Conservation (phyloP, 92 coral and sea anemone species). For the Porites rus region DNA sequence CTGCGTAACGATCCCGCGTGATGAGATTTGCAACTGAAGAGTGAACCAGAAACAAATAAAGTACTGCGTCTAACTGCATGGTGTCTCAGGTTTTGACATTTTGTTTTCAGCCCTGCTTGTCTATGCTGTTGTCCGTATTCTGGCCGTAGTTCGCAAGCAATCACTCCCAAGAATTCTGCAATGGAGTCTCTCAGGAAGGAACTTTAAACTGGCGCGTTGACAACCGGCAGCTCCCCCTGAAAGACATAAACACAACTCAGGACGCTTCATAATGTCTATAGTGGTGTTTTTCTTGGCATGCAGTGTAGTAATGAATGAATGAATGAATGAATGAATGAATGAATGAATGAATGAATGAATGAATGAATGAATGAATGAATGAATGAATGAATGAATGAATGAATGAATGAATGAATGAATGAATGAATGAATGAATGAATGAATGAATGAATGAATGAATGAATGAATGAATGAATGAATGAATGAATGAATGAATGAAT, state of each 20-base stretch:
- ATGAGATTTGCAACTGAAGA: constrained; percentile 19
- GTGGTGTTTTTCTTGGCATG: constrained; percentile 11
- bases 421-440: too few species aligned
- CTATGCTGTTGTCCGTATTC: background rate
- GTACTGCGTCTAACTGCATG: background rate
- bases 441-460: too few species aligned
- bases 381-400: too few species aligned
- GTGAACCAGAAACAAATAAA: constrained; percentile 16
- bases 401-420: too few species aligned
- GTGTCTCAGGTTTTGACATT: background rate
- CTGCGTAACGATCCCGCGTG: constrained; percentile 22
- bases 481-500: too few species aligned
- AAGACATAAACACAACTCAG: background rate
- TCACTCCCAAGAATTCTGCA: background rate
- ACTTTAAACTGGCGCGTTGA: background rate
- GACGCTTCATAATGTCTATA: background rate
- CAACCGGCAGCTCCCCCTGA: background rate
- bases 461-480: too few species aligned
- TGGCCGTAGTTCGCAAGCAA: background rate
- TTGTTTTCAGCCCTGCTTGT: background rate
- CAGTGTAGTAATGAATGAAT: background rate
- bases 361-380: too few species aligned
- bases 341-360: too few species aligned
- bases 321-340: too few species aligned
- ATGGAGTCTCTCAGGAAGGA: background rate